These are phyloP conservation scores for Neoniphon sammara DNA, from an alignment of 2,797 vertebrate species.

Conservation along the genomic window DNA sequence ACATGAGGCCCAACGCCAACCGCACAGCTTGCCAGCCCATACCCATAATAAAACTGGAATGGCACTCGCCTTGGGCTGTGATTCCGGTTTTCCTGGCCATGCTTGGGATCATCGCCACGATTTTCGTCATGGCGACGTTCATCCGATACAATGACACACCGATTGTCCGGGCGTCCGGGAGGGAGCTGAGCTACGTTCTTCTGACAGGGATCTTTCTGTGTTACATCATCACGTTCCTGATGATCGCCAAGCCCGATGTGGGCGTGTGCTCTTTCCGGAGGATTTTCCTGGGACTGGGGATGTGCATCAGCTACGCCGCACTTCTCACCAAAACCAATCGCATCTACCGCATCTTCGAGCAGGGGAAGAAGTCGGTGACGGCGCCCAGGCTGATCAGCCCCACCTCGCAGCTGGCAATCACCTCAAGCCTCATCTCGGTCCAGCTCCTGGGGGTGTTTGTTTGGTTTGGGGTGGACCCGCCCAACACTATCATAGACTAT, in stretches of 20 bases:
- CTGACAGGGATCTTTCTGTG: slow-evolving; percentile 96
- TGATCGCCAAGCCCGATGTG: slow-evolving; percentile 94
- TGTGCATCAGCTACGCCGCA: slow-evolving; percentile 97
- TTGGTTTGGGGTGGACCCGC: slow-evolving; percentile 95
- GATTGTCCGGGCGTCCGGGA: slow-evolving; percentile 92
- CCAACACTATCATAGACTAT: slow-evolving; percentile 94
- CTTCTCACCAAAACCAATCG: slow-evolving; percentile 97
- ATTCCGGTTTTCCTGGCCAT: slow-evolving; percentile 95
- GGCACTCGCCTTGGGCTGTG: slow-evolving; percentile 95
- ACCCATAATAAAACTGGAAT: slow-evolving; percentile 93
- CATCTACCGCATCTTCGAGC: slow-evolving; percentile 96
- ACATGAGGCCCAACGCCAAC: slow-evolving; percentile 90
- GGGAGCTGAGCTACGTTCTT: slow-evolving; percentile 95
- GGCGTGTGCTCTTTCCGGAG: slow-evolving; percentile 93
- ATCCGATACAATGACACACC: slow-evolving; percentile 95
- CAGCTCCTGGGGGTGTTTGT: slow-evolving; percentile 95
- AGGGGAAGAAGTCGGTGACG: slow-evolving; percentile 95
- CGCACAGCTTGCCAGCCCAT: slow-evolving; percentile 91
- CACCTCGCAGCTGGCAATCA: slow-evolving; percentile 93
- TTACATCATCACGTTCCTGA: slow-evolving; percentile 96
- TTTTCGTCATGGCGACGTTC: slow-evolving; percentile 94
- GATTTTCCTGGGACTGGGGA: slow-evolving; percentile 93
- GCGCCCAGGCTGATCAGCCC: slow-evolving; percentile 95
- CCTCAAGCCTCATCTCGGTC: slow-evolving; percentile 92
- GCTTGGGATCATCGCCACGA: slow-evolving; percentile 94